Evolutionary conservation across 2,113 vertebrate genomes (phyloP).

Genomic region (Caranx ignobilis): DNA sequence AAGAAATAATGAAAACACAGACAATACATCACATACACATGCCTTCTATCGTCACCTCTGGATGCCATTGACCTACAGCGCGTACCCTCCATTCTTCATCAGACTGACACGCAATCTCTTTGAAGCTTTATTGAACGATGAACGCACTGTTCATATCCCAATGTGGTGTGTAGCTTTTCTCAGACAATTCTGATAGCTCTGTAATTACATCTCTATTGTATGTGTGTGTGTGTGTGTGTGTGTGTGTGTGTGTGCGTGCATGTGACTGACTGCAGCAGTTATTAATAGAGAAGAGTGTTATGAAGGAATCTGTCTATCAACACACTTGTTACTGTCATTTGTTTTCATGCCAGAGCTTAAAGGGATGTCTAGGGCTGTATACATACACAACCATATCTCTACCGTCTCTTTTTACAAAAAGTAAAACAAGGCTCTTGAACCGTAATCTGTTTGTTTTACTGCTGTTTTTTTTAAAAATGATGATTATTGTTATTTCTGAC

Average conservation of each 20-base stretch:
- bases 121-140: conserved; percentile 36
- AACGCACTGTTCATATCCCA: conserved; percentile 48
- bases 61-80: conserved; percentile 33
- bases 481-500: conserved; percentile 40
- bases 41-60: conserved; percentile 23
- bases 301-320: conserved; percentile 23
- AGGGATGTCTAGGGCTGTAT: too few species aligned
- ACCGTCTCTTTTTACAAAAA: neutral
- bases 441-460: neutral
- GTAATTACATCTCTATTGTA: conserved; percentile 62
- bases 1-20: conserved; percentile 35
- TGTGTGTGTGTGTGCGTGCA: conserved; percentile 4
- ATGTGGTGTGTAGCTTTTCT: conserved; percentile 24
- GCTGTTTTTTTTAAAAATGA: neutral
- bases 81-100: conserved; percentile 15
- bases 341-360: neutral
- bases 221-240: neutral
- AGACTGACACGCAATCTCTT: conserved; percentile 31
- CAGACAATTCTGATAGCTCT: conserved; percentile 52
- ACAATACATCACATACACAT: conserved; percentile 13
- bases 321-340: conserved; percentile 15
- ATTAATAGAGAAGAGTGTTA: conserved; percentile 30
- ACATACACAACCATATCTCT: too few species aligned
- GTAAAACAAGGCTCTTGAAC: neutral
- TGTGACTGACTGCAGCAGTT: conserved; percentile 37